phyloP scores from a whole-genome alignment of 2,797 vertebrate species.

The Coregonus sp. region DNA sequence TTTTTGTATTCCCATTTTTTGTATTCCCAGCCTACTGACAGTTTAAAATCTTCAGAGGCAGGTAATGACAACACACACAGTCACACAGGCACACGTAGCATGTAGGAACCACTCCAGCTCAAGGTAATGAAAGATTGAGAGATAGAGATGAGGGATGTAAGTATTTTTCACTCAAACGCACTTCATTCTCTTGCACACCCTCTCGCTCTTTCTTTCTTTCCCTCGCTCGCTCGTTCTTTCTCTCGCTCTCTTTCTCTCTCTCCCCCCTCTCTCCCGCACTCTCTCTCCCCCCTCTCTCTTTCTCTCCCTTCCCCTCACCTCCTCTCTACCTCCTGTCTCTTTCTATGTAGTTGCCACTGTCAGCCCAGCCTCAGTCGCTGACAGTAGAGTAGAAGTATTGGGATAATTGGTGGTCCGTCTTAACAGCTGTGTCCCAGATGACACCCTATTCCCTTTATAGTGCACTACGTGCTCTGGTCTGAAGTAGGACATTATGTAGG shows the following conservation, averaged over 20 bases:
- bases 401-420: not conserved
- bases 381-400: conserved; percentile 6
- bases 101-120: not conserved
- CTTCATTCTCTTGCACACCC: not conserved
- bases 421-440: not conserved
- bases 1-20: not conserved
- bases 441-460: not conserved
- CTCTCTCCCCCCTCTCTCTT: no score
- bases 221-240: no score
- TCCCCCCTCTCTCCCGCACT: not conserved
- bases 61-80: not conserved
- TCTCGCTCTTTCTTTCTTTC: not conserved
- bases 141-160: not conserved
- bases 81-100: not conserved
- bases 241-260: not conserved
- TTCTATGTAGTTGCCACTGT: not conserved
- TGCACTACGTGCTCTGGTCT: not conserved
- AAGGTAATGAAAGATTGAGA: conserved; percentile 1
- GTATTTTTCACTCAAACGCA: not conserved
- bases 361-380: not conserved
- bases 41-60: not conserved
- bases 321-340: not conserved
- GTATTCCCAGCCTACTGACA: not conserved
- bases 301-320: no score
- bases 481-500: not conserved